phyloP scores from a whole-genome alignment of 2,797 vertebrate species.

The Mormyrus hasselquistii region DNA sequence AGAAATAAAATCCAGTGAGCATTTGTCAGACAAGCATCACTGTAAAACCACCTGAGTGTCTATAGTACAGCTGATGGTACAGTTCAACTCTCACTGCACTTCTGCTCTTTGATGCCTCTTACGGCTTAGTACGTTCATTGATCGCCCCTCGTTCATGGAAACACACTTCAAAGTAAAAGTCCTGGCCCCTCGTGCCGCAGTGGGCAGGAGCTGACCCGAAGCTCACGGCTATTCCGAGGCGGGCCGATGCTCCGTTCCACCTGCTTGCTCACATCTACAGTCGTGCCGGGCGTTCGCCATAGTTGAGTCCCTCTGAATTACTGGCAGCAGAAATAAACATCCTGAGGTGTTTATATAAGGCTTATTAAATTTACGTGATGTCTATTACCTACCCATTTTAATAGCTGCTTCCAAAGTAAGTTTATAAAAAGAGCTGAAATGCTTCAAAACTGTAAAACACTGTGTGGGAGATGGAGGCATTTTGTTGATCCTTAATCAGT shows the following conservation, averaged over 20 bases:
- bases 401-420: constrained; percentile 2
- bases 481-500: constrained; percentile 23
- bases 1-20: neutral
- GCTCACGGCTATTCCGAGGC: neutral
- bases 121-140: neutral
- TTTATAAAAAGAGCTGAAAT: constrained; percentile 19
- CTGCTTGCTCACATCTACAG: neutral
- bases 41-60: neutral
- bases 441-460: neutral
- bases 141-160: neutral
- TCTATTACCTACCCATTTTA: constrained; percentile 7
- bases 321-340: neutral
- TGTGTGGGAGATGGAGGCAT: constrained; percentile 13
- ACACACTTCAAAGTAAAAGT: neutral
- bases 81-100: neutral
- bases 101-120: neutral
- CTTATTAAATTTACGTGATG: constrained; percentile 4
- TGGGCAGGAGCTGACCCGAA: neutral
- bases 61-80: neutral
- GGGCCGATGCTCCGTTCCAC: neutral
- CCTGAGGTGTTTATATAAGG: constrained; percentile 1
- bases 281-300: neutral
- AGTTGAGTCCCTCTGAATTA: neutral
- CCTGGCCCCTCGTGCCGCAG: neutral
- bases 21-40: neutral